Evolutionary conservation across 2,113 vertebrate species (phyloP).

Genomic region (Colistium nudipinnis): DNA sequence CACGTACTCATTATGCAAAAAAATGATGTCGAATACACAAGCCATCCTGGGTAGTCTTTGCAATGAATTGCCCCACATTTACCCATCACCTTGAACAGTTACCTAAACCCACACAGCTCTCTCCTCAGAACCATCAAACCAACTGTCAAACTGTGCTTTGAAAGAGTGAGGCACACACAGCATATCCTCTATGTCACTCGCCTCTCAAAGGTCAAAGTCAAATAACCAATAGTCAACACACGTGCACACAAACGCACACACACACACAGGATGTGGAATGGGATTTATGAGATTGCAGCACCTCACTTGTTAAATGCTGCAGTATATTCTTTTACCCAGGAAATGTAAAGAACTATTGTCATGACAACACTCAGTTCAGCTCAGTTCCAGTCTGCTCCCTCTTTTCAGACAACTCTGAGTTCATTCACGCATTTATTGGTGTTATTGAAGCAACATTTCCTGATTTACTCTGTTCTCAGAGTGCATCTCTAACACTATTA

Average conservation of each 20-base stretch:
- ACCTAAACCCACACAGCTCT: not conserved
- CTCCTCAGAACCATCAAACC: not conserved
- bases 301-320: slow-evolving; percentile 9
- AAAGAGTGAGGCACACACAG: not conserved
- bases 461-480: no score
- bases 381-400: not conserved
- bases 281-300: slow-evolving; percentile 17
- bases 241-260: slow-evolving; percentile 8
- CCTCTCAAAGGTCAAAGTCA: not conserved
- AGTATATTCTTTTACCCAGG: not conserved
- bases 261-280: not conserved
- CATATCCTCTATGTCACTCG: not conserved
- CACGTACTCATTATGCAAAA: no score
- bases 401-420: not conserved
- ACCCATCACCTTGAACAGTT: not conserved
- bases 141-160: not conserved
- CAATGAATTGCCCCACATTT: not conserved
- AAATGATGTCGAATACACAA: no score
- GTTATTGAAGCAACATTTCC: not conserved
- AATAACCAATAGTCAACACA: not conserved
- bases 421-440: not conserved
- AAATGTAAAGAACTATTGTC: slow-evolving; percentile 5
- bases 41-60: not conserved
- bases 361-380: not conserved
- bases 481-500: no score